These are phyloP conservation scores for Columba guinea DNA, from an alignment of 2,797 vertebrate species.

Conservation along the genomic window DNA sequence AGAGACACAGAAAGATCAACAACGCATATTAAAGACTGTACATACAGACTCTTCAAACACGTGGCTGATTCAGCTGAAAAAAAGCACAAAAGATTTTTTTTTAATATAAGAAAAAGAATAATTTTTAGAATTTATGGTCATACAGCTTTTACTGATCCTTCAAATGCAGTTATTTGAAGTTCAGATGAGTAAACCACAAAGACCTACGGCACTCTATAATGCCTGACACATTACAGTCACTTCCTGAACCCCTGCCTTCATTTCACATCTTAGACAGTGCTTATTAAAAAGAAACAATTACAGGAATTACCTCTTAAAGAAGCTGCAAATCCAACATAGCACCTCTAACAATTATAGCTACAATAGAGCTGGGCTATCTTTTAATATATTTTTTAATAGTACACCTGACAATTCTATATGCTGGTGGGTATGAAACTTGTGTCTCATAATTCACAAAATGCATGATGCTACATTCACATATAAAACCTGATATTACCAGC, in stretches of 20 bases:
- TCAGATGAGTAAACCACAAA: neutral
- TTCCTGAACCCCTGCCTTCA: slow-evolving; percentile 13
- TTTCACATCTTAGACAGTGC: neutral
- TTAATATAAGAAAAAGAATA: neutral
- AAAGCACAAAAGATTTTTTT: neutral
- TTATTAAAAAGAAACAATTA: slow-evolving; percentile 12
- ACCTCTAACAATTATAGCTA: neutral
- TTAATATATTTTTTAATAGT: neutral
- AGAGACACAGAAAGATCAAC: neutral
- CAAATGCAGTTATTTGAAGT: neutral
- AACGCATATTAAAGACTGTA: neutral
- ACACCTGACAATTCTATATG: neutral
- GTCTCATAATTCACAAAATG: neutral
- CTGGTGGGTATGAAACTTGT: slow-evolving; percentile 4
- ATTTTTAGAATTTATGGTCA: neutral
- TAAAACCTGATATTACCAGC: neutral
- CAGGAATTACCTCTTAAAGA: slow-evolving; percentile 22
- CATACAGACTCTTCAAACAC: neutral
- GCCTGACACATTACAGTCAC: neutral
- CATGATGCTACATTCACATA: neutral
- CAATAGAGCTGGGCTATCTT: neutral
- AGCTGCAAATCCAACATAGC: neutral
- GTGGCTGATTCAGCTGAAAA: neutral
- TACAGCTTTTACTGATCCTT: neutral
- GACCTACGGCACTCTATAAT: neutral